Evolutionary conservation across 1,140 invertebrate genomes (phyloP).

Genomic region (Drosophila kikkawai): DNA sequence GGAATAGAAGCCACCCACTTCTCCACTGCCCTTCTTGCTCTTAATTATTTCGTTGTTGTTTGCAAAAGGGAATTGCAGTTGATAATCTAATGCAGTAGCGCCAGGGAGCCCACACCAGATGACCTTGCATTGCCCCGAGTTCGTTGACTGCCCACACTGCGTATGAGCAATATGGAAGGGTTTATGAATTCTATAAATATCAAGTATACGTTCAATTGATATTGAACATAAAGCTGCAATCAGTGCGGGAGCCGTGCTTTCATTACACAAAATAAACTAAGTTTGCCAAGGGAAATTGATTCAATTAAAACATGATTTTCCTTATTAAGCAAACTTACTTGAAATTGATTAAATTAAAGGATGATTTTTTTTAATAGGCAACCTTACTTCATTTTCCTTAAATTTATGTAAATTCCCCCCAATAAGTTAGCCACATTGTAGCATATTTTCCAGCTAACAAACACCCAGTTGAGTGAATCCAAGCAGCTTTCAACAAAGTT

Average conservation of each 20-base stretch:
- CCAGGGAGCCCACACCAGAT: not conserved
- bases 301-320: not conserved
- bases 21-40: not conserved
- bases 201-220: not conserved
- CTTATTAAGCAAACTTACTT: not conserved
- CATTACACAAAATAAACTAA: not conserved
- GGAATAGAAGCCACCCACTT: not conserved
- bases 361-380: too few species aligned
- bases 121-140: conserved; percentile 20
- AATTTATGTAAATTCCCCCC: not conserved
- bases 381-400: too few species aligned
- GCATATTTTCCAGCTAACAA: conserved; percentile 14
- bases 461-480: conserved; percentile 9
- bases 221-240: not conserved
- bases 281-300: not conserved
- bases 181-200: conserved; percentile 7
- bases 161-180: conserved; percentile 21
- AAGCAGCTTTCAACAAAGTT: conserved; percentile 27
- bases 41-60: conserved; percentile 43
- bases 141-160: conserved; percentile 28
- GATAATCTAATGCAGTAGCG: conserved; percentile 34
- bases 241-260: not conserved
- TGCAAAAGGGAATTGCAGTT: conserved; percentile 18
- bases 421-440: not conserved
- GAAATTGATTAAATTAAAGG: not conserved